Conservation (phyloP, 2,888 invertebrate genomes). For the Elmis aenea region DNA sequence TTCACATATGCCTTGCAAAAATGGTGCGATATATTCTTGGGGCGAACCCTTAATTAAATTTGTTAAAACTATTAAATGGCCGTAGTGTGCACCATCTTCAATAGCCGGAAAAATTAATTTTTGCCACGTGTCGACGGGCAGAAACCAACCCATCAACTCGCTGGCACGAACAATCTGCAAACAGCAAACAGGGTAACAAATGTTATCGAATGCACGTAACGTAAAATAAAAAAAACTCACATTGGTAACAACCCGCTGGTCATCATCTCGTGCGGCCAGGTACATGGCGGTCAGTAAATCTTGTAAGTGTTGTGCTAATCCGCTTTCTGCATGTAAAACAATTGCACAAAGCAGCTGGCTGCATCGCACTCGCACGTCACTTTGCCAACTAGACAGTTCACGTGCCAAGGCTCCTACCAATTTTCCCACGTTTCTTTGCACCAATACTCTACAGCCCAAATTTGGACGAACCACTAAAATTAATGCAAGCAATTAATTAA, state of each 20-base stretch:
- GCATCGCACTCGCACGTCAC: constrained; percentile 62
- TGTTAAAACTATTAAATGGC: constrained; percentile 57
- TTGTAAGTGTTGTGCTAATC: constrained; percentile 64
- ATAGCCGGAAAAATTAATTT: constrained; percentile 61
- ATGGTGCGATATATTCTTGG: constrained; percentile 44
- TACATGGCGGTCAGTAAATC: constrained; percentile 55
- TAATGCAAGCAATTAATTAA: background rate
- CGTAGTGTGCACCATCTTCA: constrained; percentile 50
- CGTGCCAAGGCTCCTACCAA: constrained; percentile 64
- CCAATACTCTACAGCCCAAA: constrained; percentile 77
- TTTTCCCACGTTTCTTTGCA: constrained; percentile 69
- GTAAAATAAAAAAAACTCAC: constrained; percentile 37
- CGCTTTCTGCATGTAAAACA: constrained; percentile 67
- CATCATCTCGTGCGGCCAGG: constrained; percentile 56
- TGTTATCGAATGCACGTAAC: background rate
- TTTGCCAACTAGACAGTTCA: constrained; percentile 75
- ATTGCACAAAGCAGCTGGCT: constrained; percentile 70
- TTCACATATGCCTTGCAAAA: constrained; percentile 54
- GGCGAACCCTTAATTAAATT: constrained; percentile 58
- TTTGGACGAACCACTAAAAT: constrained; percentile 70
- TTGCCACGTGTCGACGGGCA: constrained; percentile 63
- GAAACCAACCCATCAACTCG: constrained; percentile 72
- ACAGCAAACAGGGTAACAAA: too few species aligned
- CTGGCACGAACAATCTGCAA: constrained; percentile 61
- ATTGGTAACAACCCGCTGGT: constrained; percentile 56